Evolutionary conservation across 2,797 vertebrate genomes (phyloP).

Genomic region (Xiphorhynchus erythropygius): DNA sequence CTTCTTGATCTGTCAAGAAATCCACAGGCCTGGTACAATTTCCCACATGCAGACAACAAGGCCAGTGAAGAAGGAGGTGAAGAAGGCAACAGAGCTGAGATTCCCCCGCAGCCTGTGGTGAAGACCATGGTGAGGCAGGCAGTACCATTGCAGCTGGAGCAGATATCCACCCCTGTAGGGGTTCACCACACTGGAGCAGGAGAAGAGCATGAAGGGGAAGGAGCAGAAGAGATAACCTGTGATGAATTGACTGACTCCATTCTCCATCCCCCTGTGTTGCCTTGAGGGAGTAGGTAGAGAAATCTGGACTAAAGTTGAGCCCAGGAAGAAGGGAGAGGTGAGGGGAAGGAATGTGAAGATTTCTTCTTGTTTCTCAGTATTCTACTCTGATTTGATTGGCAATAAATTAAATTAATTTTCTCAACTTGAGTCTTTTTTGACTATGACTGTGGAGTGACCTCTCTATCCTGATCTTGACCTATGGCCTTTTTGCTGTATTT

Average conservation of each 20-base stretch:
- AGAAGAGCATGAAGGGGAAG: not conserved
- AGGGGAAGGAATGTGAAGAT: not conserved
- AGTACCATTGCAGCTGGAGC: not conserved
- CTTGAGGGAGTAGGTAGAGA: not conserved
- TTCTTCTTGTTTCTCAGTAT: not conserved
- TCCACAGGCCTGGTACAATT: no score
- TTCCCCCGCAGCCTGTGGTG: not conserved
- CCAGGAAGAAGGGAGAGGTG: not conserved
- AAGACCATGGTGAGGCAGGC: not conserved
- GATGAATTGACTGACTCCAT: not conserved
- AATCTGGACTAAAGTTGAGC: not conserved
- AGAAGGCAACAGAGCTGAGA: accelerated
- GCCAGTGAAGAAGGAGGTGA: not conserved
- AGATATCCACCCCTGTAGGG: not conserved
- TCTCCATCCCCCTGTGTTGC: not conserved
- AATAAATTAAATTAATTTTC: not conserved
- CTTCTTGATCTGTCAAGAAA: no score
- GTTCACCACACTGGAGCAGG: not conserved
- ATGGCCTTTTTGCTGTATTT: not conserved
- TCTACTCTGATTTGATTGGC: not conserved
- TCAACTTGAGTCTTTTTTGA: not conserved
- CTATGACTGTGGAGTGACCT: not conserved
- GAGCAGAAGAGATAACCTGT: accelerated
- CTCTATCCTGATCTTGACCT: not conserved
- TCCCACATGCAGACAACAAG: no score